These are phyloP conservation scores for Ibidorhyncha struthersii DNA, from an alignment of 2,113 vertebrate species.

Conservation along the genomic window DNA sequence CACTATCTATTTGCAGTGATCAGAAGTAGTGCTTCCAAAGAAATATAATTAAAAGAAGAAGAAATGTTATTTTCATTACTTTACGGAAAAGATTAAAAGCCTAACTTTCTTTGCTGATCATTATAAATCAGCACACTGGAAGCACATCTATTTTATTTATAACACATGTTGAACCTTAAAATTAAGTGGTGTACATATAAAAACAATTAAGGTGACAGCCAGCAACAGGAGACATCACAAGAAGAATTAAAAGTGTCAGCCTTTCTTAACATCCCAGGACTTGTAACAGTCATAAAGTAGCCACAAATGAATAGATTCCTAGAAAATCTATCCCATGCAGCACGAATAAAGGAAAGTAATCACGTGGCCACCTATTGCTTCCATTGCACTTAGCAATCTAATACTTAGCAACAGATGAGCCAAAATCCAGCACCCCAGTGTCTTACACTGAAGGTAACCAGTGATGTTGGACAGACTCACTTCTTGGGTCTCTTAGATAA, in stretches of 20 bases:
- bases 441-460: not conserved
- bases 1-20: not conserved
- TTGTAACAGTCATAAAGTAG: not conserved
- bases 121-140: not conserved
- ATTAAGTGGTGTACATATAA: not conserved
- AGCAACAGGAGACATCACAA: not conserved
- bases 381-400: not conserved
- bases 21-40: not conserved
- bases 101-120: not conserved
- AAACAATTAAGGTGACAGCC: not conserved
- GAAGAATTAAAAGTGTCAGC: not conserved
- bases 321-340: not conserved
- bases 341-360: not conserved
- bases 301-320: not conserved
- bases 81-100: not conserved
- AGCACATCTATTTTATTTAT: not conserved
- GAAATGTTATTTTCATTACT: not conserved
- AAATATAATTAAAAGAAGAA: not conserved
- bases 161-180: not conserved
- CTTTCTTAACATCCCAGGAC: not conserved
- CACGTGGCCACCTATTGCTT: rapidly evolving
- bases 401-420: not conserved
- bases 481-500: not conserved
- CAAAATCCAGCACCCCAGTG: not conserved
- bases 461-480: not conserved